These are phyloP conservation scores for Ciona savignyi DNA, from an alignment of 23 tunicate genomes.

Conservation along the genomic window DNA sequence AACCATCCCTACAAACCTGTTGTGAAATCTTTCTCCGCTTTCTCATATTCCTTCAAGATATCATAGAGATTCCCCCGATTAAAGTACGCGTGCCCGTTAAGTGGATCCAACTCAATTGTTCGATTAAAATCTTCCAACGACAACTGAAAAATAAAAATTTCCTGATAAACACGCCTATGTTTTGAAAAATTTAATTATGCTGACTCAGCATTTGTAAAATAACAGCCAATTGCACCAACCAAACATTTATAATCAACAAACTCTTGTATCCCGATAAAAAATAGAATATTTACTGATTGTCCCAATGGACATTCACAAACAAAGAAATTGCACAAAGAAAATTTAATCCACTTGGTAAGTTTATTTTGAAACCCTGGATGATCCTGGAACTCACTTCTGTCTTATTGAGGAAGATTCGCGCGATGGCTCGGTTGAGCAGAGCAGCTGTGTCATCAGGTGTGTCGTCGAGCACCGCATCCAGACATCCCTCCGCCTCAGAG, in stretches of 20 bases:
- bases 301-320: too few relatives aligned
- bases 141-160: neutral
- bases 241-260: too few relatives aligned
- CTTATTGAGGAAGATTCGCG: conserved; percentile 49
- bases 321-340: too few relatives aligned
- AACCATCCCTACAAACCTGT: conserved; percentile 20
- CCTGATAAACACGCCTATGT: too few relatives aligned
- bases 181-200: too few relatives aligned
- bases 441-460: conserved; percentile 53
- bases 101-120: conserved; percentile 38
- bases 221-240: too few relatives aligned
- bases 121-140: conserved; percentile 58
- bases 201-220: too few relatives aligned
- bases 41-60: conserved; percentile 42
- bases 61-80: conserved; percentile 55
- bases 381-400: conserved; percentile 23
- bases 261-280: too few relatives aligned
- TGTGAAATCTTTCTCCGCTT: conserved; percentile 65
- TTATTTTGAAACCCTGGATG: neutral
- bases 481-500: conserved; percentile 48
- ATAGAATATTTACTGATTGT: too few relatives aligned
- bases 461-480: conserved; percentile 29
- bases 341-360: neutral
- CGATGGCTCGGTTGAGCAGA: conserved; percentile 63
- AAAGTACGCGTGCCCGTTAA: conserved; percentile 53